These are phyloP conservation scores for Amiota minor DNA, from an alignment of 2,888 invertebrate genomes.

Conservation along the genomic window DNA sequence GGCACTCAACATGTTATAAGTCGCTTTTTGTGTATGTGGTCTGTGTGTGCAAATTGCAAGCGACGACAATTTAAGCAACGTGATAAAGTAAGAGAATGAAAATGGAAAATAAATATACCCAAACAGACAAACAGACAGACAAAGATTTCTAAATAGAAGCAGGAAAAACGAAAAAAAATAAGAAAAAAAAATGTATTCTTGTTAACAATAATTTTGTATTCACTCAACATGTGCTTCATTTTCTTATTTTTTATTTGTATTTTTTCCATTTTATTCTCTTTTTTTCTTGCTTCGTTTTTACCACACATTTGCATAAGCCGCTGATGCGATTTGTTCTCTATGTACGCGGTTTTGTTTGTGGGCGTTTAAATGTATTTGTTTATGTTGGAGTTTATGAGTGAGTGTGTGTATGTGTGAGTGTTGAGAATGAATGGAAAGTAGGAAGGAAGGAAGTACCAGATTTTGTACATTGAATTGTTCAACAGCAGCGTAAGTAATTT, in stretches of 20 bases:
- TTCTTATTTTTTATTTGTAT: neutral
- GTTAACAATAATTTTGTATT: conserved; percentile 67
- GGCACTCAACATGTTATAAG: conserved; percentile 68
- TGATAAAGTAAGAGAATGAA: neutral
- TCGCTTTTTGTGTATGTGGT: conserved; percentile 65
- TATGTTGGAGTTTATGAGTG: too few species aligned
- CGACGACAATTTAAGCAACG: neutral
- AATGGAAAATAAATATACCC: neutral
- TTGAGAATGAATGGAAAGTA: too few species aligned
- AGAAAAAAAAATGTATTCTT: conserved; percentile 46
- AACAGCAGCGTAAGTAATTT: conserved; percentile 42
- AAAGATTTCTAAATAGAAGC: conserved; percentile 30
- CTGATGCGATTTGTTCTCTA: conserved; percentile 62
- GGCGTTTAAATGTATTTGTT: neutral
- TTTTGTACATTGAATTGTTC: too few species aligned
- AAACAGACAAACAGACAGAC: neutral
- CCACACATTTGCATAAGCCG: conserved; percentile 63
- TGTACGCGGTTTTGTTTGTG: conserved; percentile 28
- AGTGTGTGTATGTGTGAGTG: too few species aligned
- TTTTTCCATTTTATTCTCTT: conserved; percentile 11
- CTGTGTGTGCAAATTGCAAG: conserved; percentile 47
- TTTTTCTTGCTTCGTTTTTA: conserved; percentile 44
- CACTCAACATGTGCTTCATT: conserved; percentile 60
- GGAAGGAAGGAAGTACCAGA: too few species aligned
- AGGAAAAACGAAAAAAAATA: conserved; percentile 13